phyloP scores from a whole-genome alignment of 2,888 invertebrate genomes.

The Aplocera efformata region DNA sequence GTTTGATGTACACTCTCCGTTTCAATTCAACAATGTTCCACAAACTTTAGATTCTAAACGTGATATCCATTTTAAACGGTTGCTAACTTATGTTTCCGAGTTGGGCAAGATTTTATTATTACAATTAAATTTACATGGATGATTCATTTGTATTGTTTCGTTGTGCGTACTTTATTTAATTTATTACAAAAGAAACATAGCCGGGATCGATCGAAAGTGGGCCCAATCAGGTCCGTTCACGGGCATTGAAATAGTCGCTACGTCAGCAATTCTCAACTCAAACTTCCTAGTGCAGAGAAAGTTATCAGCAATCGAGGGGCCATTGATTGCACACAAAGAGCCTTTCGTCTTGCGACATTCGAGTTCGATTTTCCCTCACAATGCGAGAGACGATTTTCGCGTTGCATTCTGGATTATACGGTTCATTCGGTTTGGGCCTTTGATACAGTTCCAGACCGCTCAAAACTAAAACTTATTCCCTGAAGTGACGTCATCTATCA shows the following conservation, averaged over 20 bases:
- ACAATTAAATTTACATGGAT: conserved; percentile 10
- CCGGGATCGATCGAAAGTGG: conserved; percentile 22
- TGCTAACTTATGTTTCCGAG: conserved; percentile 24
- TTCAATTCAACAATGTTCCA: conserved; percentile 37
- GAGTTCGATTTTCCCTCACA: conserved; percentile 66
- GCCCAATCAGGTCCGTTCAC: conserved; percentile 22
- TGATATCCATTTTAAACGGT: conserved; percentile 36
- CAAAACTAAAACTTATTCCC: conserved; percentile 22
- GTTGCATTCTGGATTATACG: conserved; percentile 68
- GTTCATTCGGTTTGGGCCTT: conserved; percentile 45
- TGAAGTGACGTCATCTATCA: conserved; percentile 45
- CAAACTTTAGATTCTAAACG: conserved; percentile 46
- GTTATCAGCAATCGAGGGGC: conserved; percentile 73
- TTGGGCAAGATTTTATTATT: conserved; percentile 23
- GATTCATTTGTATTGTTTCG: conserved; percentile 3
- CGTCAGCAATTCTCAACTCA: conserved; percentile 53
- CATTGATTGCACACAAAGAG: conserved; percentile 73
- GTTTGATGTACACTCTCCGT: conserved; percentile 36
- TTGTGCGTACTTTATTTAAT: neutral
- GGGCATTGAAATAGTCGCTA: conserved; percentile 21
- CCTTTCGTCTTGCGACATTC: conserved; percentile 42
- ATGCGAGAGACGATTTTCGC: conserved; percentile 67
- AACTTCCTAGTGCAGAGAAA: conserved; percentile 66
- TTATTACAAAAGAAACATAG: conserved; percentile 11
- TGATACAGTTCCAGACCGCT: conserved; percentile 3